phyloP scores from a whole-genome alignment of 1,140 invertebrate species.

The Myzus persicae region DNA sequence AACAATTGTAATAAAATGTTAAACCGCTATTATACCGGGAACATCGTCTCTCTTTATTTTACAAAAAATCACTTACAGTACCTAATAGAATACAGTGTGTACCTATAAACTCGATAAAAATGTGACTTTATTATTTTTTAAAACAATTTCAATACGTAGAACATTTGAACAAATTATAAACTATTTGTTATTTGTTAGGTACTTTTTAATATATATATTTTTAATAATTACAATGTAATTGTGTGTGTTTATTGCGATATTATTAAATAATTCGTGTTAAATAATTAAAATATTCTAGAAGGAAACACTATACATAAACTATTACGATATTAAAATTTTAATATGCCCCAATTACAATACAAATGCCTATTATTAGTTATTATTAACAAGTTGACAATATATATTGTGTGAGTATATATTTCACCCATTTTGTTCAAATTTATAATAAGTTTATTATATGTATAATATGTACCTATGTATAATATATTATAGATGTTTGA shows the following conservation, averaged over 20 bases:
- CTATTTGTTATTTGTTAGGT: not conserved
- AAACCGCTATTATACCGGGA: not conserved
- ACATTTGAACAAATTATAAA: not conserved
- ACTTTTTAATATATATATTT: not conserved
- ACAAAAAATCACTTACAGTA: not conserved
- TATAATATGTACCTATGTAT: not conserved
- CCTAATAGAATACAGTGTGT: not conserved
- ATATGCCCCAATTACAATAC: not conserved
- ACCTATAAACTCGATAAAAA: not conserved
- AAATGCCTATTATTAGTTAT: not conserved
- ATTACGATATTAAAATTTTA: constrained; percentile 5
- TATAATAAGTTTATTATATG: not conserved
- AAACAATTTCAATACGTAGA: not conserved
- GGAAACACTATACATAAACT: not conserved
- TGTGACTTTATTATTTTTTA: not conserved
- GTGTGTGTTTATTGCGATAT: not conserved
- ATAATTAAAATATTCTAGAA: not conserved
- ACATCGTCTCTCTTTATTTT: not conserved
- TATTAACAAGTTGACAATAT: not conserved
- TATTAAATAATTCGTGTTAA: constrained; percentile 4
- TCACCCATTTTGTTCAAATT: not conserved
- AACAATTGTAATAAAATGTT: not conserved
- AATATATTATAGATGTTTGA: not conserved
- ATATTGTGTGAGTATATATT: not conserved
- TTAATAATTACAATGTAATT: not conserved